Percentiles rank a stretch among this genome's conserved stretches.
These are phyloP conservation scores for Upupa epops DNA, from an alignment of 2,113 vertebrate species.

Conservation along the genomic window DNA sequence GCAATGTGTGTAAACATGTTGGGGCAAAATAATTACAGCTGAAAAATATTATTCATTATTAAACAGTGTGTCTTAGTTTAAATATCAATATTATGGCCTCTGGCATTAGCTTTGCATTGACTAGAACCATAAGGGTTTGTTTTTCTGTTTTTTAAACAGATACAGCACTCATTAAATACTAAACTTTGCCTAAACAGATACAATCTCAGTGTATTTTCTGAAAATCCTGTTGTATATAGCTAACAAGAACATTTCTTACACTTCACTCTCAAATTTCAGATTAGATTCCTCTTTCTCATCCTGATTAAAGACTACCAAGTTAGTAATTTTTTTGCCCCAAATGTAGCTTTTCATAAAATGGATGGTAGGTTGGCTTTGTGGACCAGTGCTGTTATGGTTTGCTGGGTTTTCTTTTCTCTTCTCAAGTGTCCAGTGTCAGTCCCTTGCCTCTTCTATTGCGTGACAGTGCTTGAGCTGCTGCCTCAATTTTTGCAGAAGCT, in stretches of 20 bases:
- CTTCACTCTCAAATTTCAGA: not conserved
- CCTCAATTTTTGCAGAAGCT: not conserved
- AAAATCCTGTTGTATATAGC: not conserved
- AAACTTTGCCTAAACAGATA: not conserved
- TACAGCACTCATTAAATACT: not conserved
- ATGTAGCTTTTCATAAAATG: not conserved
- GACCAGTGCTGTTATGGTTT: not conserved
- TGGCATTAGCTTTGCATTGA: not conserved
- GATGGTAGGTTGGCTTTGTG: not conserved
- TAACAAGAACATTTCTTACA: not conserved
- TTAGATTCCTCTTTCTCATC: not conserved
- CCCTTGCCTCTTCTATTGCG: not conserved
- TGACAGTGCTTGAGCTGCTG: not conserved
- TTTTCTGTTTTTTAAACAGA: not conserved
- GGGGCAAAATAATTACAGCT: not conserved
- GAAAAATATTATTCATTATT: conserved; percentile 31
- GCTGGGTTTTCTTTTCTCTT: not conserved
- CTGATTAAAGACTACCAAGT: not conserved
- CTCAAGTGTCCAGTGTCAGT: not conserved
- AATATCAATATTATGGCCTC: not conserved
- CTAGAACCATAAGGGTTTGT: not conserved
- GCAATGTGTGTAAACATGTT: not conserved
- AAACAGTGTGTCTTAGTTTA: not conserved
- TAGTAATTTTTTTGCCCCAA: not conserved
- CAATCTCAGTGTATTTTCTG: not conserved